A percentile compares a stretch with the other conserved stretches of the same genome.
Conservation (phyloP, 2,113 vertebrate genomes). For the Trinectes maculatus region DNA sequence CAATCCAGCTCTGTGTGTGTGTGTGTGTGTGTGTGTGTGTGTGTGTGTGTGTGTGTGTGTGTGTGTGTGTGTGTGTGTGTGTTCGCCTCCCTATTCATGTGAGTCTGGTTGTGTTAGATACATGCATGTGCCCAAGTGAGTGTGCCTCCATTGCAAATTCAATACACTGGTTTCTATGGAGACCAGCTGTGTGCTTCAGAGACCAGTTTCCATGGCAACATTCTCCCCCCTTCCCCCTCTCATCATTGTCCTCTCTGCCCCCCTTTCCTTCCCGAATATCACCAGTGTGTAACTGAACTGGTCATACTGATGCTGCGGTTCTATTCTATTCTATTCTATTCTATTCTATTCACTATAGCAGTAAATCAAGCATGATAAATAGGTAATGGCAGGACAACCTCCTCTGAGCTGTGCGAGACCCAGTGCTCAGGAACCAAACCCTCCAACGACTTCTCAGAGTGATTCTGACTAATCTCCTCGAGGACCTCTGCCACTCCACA, state of each 20-base stretch:
- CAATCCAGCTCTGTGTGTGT: neutral
- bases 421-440: too few species aligned
- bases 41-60: slow-evolving; percentile 1
- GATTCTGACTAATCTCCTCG: too few species aligned
- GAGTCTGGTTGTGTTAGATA: neutral
- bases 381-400: neutral
- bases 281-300: slow-evolving; percentile 25
- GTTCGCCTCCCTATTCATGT: neutral
- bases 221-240: slow-evolving; percentile 45
- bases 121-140: too few species aligned
- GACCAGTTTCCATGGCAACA: slow-evolving; percentile 81
- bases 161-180: slow-evolving; percentile 76
- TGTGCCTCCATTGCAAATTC: slow-evolving; percentile 65
- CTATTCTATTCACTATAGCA: neutral
- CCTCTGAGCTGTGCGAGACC: neutral
- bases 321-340: neutral
- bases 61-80: neutral
- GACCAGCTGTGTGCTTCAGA: slow-evolving; percentile 75
- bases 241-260: slow-evolving; percentile 36
- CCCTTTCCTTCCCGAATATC: slow-evolving; percentile 15
- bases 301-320: slow-evolving; percentile 1
- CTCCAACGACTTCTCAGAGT: too few species aligned
- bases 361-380: neutral
- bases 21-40: neutral
- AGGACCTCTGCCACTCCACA: too few species aligned